phyloP scores from a whole-genome alignment of 2,113 vertebrate genomes.

The Myanophis thanlyinensis region DNA sequence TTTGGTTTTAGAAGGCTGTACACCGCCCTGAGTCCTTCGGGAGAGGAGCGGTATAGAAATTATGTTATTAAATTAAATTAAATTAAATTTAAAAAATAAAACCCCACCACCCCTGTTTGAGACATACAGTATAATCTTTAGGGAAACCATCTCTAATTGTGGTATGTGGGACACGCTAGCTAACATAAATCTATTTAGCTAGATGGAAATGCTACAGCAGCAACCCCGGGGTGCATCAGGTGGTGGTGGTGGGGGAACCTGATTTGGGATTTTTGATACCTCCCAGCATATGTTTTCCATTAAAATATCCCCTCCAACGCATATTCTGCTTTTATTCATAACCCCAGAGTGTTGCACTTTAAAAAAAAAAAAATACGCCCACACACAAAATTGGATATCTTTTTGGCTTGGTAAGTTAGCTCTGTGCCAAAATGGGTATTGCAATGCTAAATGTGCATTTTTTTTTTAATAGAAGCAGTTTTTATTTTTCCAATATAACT shows the following conservation, averaged over 20 bases:
- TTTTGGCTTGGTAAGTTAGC: not conserved
- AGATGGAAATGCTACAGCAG: not conserved
- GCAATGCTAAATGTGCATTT: not conserved
- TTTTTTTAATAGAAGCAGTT: too few relatives aligned
- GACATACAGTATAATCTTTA: not conserved
- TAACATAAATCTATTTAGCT: not conserved
- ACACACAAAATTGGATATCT: not conserved
- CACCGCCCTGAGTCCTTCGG: too few relatives aligned
- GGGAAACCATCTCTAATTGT: not conserved
- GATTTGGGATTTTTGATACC: not conserved
- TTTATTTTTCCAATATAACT: too few relatives aligned
- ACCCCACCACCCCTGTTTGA: too few relatives aligned
- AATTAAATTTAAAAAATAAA: too few relatives aligned
- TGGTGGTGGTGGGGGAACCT: rapidly evolving
- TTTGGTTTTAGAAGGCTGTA: too few relatives aligned
- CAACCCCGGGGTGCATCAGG: not conserved
- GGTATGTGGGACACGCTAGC: not conserved
- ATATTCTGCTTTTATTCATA: not conserved
- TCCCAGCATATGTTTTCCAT: not conserved
- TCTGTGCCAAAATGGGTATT: not conserved
- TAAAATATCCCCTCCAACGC: not conserved
- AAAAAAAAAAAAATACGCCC: not conserved
- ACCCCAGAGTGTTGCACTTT: not conserved
- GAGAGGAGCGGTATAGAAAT: too few relatives aligned
- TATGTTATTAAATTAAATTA: too few relatives aligned